Conservation (phyloP, 2,113 vertebrate genomes). For the Saguinus midas region DNA sequence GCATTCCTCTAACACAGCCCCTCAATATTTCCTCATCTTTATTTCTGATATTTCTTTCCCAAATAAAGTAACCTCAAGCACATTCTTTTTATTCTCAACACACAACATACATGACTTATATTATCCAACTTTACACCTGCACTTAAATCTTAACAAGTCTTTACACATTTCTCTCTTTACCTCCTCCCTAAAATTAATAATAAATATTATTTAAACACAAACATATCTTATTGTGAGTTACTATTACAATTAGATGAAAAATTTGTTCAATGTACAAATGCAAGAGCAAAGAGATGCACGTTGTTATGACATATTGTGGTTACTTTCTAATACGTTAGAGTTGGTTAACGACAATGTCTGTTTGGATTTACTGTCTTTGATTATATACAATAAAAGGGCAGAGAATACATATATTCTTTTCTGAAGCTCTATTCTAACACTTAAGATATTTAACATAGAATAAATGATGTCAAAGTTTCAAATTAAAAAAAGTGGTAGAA, state of each 20-base stretch:
- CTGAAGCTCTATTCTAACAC: neutral
- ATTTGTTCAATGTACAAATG: neutral
- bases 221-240: neutral
- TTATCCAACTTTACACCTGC: neutral
- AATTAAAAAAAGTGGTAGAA: neutral
- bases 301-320: neutral
- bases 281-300: neutral
- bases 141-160: neutral
- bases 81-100: neutral
- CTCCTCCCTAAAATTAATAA: neutral
- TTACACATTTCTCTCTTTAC: neutral
- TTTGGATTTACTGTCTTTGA: neutral
- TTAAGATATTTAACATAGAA: neutral
- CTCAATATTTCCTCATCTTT: neutral
- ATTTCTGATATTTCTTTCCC: neutral
- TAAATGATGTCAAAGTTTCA: neutral
- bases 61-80: neutral
- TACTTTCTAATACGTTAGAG: neutral
- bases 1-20: no score
- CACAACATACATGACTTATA: neutral
- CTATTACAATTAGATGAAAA: neutral
- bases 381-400: neutral
- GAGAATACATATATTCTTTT: neutral
- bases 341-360: neutral
- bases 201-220: neutral